Evolutionary conservation across 2,888 invertebrate genomes (phyloP).

Genomic region (Rosalia funebris): DNA sequence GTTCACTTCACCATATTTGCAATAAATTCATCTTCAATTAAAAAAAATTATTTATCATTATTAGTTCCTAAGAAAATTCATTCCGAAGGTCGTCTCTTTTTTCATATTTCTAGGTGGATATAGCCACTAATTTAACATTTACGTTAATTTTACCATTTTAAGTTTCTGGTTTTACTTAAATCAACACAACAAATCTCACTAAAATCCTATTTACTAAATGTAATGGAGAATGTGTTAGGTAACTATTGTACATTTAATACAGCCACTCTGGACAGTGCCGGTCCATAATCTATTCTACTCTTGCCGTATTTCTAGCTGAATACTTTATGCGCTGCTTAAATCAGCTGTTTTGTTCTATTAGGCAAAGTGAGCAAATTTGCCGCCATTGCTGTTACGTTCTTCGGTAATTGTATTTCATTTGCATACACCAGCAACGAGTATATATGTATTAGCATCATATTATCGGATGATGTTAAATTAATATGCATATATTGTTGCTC

Average conservation of each 20-base stretch:
- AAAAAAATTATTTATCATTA: too few relatives aligned
- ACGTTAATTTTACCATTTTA: too few relatives aligned
- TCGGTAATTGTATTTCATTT: conserved; percentile 36
- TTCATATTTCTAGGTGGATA: too few relatives aligned
- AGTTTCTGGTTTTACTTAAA: too few relatives aligned
- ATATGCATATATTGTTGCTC: conserved; percentile 38
- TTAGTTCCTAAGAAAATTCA: too few relatives aligned
- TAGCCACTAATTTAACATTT: too few relatives aligned
- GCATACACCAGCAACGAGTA: conserved; percentile 26
- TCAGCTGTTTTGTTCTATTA: conserved; percentile 29
- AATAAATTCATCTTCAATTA: too few relatives aligned
- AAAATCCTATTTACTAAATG: too few relatives aligned
- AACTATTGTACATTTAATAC: not conserved
- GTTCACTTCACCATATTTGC: too few relatives aligned
- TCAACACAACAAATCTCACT: too few relatives aligned
- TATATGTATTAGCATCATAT: conserved; percentile 32
- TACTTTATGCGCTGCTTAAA: conserved; percentile 27
- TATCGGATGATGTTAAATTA: conserved; percentile 36
- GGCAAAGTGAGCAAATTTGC: conserved; percentile 32
- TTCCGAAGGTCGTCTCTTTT: too few relatives aligned
- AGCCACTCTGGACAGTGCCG: not conserved
- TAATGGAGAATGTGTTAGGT: not conserved
- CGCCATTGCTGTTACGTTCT: conserved; percentile 31
- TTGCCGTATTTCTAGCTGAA: conserved; percentile 28
- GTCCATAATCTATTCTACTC: conserved; percentile 23